Percentiles rank a stretch among this genome's conserved stretches.
These are phyloP conservation scores for Daktulosphaira vitifoliae DNA, from an alignment of 1,140 invertebrate species.

Conservation along the genomic window DNA sequence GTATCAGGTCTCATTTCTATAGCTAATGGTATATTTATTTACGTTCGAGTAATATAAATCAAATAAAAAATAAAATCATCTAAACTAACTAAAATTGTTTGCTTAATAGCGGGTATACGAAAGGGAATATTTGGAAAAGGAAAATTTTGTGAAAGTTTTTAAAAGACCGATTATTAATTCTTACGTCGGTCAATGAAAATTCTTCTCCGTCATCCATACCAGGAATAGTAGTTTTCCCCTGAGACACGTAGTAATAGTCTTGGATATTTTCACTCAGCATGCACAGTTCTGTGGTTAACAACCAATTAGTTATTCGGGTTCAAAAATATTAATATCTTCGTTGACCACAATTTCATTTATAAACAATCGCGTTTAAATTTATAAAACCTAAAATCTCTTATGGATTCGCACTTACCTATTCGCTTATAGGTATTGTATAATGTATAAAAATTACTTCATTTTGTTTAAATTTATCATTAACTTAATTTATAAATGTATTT, in stretches of 20 bases:
- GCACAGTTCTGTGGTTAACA: constrained; percentile 58
- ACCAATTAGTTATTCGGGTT: constrained; percentile 20
- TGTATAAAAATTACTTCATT: no score
- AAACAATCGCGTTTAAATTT: no score
- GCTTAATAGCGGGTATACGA: background rate
- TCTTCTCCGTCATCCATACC: constrained; percentile 95
- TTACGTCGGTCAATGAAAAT: constrained; percentile 86
- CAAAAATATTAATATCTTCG: background rate
- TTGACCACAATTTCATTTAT: constrained; percentile 8
- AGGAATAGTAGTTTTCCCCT: constrained; percentile 94
- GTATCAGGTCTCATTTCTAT: no score
- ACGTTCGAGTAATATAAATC: background rate
- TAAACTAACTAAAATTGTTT: background rate
- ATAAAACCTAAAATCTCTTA: no score
- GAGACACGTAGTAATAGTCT: constrained; percentile 89
- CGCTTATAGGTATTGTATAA: no score
- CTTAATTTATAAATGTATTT: no score
- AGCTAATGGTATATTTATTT: no score
- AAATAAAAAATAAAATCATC: constrained; percentile 17
- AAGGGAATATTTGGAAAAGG: background rate
- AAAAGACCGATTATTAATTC: constrained; percentile 40
- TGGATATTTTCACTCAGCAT: constrained; percentile 73
- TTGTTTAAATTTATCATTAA: no score
- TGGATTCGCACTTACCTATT: no score
- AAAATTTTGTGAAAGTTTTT: background rate